A percentile compares a stretch with the other conserved stretches of the same genome.
Conservation (phyloP, 2,888 invertebrate species). For the Nycteola revayana region DNA sequence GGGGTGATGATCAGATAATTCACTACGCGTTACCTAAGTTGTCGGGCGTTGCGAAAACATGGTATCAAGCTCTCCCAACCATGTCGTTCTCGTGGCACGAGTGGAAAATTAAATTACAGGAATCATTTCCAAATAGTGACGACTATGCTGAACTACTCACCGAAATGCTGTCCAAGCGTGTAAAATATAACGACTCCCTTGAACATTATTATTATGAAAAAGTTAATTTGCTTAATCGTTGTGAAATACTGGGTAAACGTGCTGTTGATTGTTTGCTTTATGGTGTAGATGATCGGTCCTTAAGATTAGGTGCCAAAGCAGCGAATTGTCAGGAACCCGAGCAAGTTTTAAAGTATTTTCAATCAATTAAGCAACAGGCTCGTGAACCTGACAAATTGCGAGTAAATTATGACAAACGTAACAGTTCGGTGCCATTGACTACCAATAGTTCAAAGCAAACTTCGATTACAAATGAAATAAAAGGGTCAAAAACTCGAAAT, state of each 20-base stretch:
- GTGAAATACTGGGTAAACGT: constrained; percentile 12
- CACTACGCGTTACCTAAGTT: constrained; percentile 5
- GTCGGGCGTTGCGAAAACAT: constrained; percentile 3
- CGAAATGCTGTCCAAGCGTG: constrained; percentile 15
- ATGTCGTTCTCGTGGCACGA: constrained; percentile 15
- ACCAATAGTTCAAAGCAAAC: too few species aligned
- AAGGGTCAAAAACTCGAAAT: too few species aligned
- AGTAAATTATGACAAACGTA: too few species aligned
- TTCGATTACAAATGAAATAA: too few species aligned
- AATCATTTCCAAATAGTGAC: constrained; percentile 3
- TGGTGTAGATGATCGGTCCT: constrained; percentile 10
- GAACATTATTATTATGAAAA: too few species aligned
- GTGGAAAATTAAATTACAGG: constrained; percentile 11
- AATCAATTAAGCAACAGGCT: constrained; percentile 4
- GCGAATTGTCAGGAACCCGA: too few species aligned
- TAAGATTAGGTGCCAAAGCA: constrained; percentile 8
- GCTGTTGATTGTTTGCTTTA: constrained; percentile 15
- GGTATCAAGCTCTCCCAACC: too few species aligned
- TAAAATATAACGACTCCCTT: constrained; percentile 13
- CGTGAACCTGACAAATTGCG: constrained; percentile 1
- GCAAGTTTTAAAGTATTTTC: constrained; percentile 7
- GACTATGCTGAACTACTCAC: constrained; percentile 4
- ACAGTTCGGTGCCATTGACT: too few species aligned
- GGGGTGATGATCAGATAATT: too few species aligned
- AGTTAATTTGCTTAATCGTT: constrained; percentile 15